phyloP scores from a whole-genome alignment of 2,888 invertebrate species.

The Eupithecia vulgata region DNA sequence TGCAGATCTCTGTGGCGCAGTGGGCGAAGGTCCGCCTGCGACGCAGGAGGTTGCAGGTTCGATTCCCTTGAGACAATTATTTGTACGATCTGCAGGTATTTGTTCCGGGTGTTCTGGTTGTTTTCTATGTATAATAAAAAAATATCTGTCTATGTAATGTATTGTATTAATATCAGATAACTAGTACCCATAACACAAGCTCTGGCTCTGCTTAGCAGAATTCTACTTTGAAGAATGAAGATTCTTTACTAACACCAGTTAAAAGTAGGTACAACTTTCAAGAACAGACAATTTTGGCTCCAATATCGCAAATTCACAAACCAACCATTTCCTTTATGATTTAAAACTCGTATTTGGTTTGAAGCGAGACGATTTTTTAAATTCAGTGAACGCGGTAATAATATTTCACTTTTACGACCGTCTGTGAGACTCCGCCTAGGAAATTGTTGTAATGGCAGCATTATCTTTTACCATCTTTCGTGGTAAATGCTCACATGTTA shows the following conservation, averaged over 20 bases:
- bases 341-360: constrained; percentile 63
- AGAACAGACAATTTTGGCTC: constrained; percentile 27
- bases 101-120: too few relatives aligned
- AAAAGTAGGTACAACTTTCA: background rate
- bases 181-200: too few relatives aligned
- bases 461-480: constrained; percentile 69
- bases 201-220: too few relatives aligned
- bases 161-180: too few relatives aligned
- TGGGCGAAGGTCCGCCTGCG: too few relatives aligned
- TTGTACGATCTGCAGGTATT: too few relatives aligned
- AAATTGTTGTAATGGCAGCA: constrained; percentile 73
- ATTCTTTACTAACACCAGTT: background rate
- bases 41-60: too few relatives aligned
- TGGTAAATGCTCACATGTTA: constrained; percentile 53
- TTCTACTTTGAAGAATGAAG: background rate
- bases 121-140: too few relatives aligned
- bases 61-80: too few relatives aligned
- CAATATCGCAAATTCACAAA: constrained; percentile 45
- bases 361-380: constrained; percentile 70
- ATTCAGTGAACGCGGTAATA: constrained; percentile 77
- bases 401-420: constrained; percentile 82
- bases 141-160: too few relatives aligned
- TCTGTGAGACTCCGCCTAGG: constrained; percentile 70
- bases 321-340: constrained; percentile 53
- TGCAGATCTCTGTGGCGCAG: too few relatives aligned